phyloP scores from a whole-genome alignment of 2,888 invertebrate species.

The Rotaria magnacalcarata region DNA sequence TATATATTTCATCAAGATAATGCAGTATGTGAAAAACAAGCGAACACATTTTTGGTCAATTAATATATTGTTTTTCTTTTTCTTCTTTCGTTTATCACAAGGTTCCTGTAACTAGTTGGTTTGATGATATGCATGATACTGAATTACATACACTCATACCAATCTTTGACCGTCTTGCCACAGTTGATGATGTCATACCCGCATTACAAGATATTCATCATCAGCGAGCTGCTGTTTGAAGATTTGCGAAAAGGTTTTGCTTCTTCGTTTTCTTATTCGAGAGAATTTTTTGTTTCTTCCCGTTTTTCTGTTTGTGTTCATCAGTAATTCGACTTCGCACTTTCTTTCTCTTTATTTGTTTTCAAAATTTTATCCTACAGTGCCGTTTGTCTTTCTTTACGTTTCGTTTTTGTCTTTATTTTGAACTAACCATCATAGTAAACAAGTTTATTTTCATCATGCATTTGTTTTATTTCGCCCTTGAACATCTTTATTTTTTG shows the following conservation, averaged over 20 bases:
- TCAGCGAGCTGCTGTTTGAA: background rate
- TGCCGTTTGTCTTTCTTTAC: slow-evolving; percentile 37
- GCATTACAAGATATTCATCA: slow-evolving; percentile 39
- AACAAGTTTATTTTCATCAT: slow-evolving; percentile 9
- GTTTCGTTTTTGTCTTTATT: slow-evolving; percentile 25
- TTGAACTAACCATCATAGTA: background rate
- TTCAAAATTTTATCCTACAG: background rate
- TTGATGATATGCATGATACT: slow-evolving; percentile 95
- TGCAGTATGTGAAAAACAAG: slow-evolving; percentile 67
- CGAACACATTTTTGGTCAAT: too few relatives aligned
- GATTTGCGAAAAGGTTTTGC: background rate
- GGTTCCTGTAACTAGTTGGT: slow-evolving; percentile 98
- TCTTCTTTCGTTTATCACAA: slow-evolving; percentile 62
- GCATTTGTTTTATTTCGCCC: background rate
- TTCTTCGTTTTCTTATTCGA: background rate
- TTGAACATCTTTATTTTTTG: background rate
- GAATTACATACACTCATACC: slow-evolving; percentile 94
- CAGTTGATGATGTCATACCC: slow-evolving; percentile 60
- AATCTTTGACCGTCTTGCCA: slow-evolving; percentile 91
- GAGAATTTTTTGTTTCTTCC: background rate
- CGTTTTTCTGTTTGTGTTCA: background rate
- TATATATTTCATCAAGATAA: slow-evolving; percentile 99
- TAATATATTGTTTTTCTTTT: slow-evolving; percentile 47
- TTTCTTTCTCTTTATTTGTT: background rate
- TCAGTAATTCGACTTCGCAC: background rate